A percentile compares a stretch with the other conserved stretches of the same genome.
phyloP scores from a whole-genome alignment of 2,888 invertebrate species.

The Ligdia adustata region DNA sequence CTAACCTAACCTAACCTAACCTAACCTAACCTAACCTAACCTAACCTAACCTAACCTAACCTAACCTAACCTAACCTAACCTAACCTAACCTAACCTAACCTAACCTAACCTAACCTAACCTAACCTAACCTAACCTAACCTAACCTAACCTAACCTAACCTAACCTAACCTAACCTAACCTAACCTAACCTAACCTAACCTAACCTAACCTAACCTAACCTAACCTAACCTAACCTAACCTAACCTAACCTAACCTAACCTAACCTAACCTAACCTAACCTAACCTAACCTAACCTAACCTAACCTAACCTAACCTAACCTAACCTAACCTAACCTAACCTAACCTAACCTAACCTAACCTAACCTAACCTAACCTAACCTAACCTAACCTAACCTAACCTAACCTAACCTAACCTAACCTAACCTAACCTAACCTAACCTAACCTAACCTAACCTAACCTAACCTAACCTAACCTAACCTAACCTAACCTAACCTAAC shows the following conservation, averaged over 20 bases:
- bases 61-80: too few relatives aligned
- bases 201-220: too few relatives aligned
- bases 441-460: slow-evolving; percentile 19
- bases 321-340: slow-evolving; percentile 19
- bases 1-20: too few relatives aligned
- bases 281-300: slow-evolving; percentile 8
- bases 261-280: slow-evolving; percentile 13
- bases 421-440: slow-evolving; percentile 17
- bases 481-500: slow-evolving; percentile 10
- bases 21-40: too few relatives aligned
- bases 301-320: slow-evolving; percentile 19
- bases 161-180: too few relatives aligned
- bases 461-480: slow-evolving; percentile 10
- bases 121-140: too few relatives aligned
- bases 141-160: too few relatives aligned
- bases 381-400: slow-evolving; percentile 19
- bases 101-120: too few relatives aligned
- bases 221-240: slow-evolving; percentile 11
- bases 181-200: too few relatives aligned
- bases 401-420: slow-evolving; percentile 19
- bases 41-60: too few relatives aligned
- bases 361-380: slow-evolving; percentile 19
- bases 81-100: too few relatives aligned
- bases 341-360: slow-evolving; percentile 19
- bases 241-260: slow-evolving; percentile 13